Conservation (phyloP, 2,797 vertebrate genomes). For the Molossus alvarezi region DNA sequence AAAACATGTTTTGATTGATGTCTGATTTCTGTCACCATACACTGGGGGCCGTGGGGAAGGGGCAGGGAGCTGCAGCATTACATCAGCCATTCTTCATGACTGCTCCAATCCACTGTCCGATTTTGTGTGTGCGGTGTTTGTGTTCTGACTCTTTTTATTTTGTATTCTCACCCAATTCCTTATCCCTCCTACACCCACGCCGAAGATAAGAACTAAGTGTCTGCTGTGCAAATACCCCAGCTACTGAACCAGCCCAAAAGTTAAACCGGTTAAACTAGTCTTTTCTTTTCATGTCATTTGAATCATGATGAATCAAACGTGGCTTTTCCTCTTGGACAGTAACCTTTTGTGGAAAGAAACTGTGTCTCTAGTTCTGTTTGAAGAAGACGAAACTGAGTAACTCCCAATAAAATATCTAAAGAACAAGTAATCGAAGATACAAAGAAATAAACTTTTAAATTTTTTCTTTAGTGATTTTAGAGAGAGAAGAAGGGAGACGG, state of each 20-base stretch:
- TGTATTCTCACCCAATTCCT: not conserved
- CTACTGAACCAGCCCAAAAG: not conserved
- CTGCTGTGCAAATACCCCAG: not conserved
- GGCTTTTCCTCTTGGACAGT: not conserved
- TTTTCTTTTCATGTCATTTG: not conserved
- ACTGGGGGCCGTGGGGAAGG: not conserved
- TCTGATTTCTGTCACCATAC: not conserved
- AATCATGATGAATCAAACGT: not conserved
- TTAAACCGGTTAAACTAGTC: not conserved
- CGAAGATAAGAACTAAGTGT: not conserved
- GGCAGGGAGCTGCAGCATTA: not conserved
- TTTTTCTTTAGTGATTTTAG: too few relatives aligned
- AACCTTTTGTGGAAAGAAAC: not conserved
- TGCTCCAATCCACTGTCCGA: not conserved
- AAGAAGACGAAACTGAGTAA: conserved; percentile 12
- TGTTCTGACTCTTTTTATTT: not conserved
- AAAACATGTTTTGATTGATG: not conserved
- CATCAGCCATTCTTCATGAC: not conserved
- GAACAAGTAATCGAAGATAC: not conserved
- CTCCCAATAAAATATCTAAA: not conserved
- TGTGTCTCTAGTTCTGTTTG: not conserved
- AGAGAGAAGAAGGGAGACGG: too few relatives aligned
- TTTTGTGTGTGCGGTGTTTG: not conserved
- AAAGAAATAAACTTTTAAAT: conserved; percentile 6
- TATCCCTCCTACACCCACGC: not conserved